Evolutionary conservation across 2,113 vertebrate species (phyloP).

Genomic region (Bubalus kerabau): DNA sequence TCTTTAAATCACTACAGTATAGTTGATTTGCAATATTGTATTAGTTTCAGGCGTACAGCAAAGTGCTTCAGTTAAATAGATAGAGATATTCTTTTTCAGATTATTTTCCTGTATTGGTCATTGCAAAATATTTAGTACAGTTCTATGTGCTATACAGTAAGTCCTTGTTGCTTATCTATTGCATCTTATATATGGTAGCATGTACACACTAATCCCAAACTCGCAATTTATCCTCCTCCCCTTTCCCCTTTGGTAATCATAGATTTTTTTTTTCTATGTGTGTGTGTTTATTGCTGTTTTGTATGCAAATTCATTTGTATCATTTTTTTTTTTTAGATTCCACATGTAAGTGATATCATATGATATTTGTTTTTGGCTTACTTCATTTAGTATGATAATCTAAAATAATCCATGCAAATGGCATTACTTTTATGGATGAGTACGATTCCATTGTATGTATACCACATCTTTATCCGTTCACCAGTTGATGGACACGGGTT

Average conservation of each 20-base stretch:
- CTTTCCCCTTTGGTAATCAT: not conserved
- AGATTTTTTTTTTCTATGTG: not conserved
- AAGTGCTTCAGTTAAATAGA: not conserved
- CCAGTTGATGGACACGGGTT: not conserved
- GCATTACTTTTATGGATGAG: not conserved
- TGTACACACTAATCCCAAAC: not conserved
- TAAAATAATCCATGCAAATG: not conserved
- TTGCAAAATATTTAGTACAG: not conserved
- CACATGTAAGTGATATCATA: not conserved
- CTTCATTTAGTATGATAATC: not conserved
- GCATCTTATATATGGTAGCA: not conserved
- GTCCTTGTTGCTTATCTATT: not conserved
- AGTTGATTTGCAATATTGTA: not conserved
- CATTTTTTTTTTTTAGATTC: not conserved
- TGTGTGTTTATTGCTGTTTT: not conserved
- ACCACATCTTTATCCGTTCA: not conserved
- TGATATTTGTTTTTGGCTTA: not conserved
- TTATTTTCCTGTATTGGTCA: not conserved
- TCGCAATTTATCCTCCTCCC: not conserved
- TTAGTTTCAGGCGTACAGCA: not conserved
- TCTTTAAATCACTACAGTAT: not conserved
- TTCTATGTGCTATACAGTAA: not conserved
- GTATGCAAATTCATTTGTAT: not conserved
- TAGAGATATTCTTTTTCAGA: not conserved
- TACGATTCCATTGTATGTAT: not conserved